A percentile compares a stretch with the other conserved stretches of the same genome.
Evolutionary conservation across 2,113 vertebrate species (phyloP).

Genomic region (Prolemur simus): DNA sequence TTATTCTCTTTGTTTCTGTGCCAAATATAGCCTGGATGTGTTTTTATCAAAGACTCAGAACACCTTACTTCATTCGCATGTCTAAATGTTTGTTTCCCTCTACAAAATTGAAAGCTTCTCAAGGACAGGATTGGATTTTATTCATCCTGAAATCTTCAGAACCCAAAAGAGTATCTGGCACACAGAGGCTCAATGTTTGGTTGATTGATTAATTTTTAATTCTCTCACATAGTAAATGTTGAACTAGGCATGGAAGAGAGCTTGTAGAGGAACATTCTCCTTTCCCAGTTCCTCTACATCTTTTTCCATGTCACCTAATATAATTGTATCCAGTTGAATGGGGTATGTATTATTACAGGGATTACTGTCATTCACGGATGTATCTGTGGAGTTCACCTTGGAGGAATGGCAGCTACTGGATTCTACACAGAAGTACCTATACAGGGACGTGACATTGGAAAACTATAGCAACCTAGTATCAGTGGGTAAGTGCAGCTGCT

Average conservation of each 20-base stretch:
- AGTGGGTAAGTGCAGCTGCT: slow-evolving; percentile 37
- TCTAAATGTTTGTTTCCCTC: not conserved
- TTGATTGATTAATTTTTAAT: not conserved
- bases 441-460: slow-evolving; percentile 67
- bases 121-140: not conserved
- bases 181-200: not conserved
- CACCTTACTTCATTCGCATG: not conserved
- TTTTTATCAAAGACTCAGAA: not conserved
- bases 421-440: slow-evolving; percentile 50
- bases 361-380: slow-evolving; percentile 63
- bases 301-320: not conserved
- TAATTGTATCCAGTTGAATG: not conserved
- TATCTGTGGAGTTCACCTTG: slow-evolving; percentile 64
- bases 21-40: not conserved
- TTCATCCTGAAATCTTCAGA: not conserved
- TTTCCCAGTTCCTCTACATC: not conserved
- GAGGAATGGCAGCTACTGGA: slow-evolving; percentile 72
- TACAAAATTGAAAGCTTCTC: not conserved
- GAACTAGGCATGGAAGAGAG: not conserved
- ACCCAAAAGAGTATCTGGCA: not conserved
- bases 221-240: not conserved
- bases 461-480: slow-evolving; percentile 61
- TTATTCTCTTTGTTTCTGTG: not conserved
- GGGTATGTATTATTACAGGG: slow-evolving; percentile 63
- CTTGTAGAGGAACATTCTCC: not conserved